phyloP scores from a whole-genome alignment of 92 coral and sea anemone species.

The Parazoanthus swiftii region DNA sequence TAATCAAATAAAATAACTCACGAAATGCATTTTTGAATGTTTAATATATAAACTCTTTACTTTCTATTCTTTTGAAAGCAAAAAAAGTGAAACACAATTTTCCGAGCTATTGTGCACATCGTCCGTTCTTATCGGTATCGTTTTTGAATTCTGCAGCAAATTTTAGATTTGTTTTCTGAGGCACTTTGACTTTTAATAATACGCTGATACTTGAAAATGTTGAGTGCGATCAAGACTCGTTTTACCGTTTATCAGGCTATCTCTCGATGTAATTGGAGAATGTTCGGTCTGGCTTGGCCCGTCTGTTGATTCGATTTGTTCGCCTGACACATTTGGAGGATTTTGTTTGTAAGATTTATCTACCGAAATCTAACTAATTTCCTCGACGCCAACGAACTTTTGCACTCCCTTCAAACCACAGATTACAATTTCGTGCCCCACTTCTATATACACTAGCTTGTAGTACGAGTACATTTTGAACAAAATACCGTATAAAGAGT shows the following conservation, averaged over 20 bases:
- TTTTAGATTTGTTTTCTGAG: no score
- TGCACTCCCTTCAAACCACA: background rate
- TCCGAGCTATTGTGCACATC: no score
- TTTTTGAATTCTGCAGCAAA: no score
- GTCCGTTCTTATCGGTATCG: no score
- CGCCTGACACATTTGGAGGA: background rate
- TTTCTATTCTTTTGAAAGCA: no score
- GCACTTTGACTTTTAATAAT: no score
- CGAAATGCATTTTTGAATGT: no score
- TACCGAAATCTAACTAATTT: slow-evolving; percentile 8
- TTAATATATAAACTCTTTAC: no score
- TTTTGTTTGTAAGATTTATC: slow-evolving; percentile 9
- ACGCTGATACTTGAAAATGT: background rate
- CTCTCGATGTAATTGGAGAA: slow-evolving; percentile 5
- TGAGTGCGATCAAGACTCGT: background rate
- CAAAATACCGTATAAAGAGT: background rate
- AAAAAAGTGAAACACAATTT: no score
- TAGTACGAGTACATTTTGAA: background rate
- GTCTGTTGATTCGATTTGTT: slow-evolving; percentile 10
- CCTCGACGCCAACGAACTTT: background rate
- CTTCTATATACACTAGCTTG: background rate
- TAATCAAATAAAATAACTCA: background rate
- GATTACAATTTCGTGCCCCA: background rate
- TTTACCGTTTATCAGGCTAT: no score
- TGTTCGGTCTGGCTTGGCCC: background rate